These are phyloP conservation scores for Recurvirostra avosetta DNA, from an alignment of 2,113 vertebrate species.

Conservation along the genomic window DNA sequence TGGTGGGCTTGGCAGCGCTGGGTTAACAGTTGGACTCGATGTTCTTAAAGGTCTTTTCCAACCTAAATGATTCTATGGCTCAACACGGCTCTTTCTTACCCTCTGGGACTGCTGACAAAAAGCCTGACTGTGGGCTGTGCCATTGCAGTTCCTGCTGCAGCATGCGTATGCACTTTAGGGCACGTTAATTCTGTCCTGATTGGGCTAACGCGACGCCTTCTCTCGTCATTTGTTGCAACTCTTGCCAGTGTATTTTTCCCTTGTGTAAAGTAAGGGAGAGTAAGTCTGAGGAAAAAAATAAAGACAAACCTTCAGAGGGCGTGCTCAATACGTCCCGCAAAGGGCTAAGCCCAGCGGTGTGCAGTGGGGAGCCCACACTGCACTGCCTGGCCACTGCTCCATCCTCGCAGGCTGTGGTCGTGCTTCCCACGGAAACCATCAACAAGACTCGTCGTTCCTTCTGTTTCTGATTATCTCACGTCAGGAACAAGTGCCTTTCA, in stretches of 20 bases:
- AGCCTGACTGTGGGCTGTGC: not conserved
- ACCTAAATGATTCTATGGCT: not conserved
- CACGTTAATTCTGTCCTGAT: accelerated
- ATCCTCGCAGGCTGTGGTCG: not conserved
- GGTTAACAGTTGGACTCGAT: not conserved
- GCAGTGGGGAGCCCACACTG: accelerated
- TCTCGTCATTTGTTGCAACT: not conserved
- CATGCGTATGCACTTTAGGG: accelerated
- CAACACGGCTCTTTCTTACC: accelerated
- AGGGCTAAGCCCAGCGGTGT: accelerated
- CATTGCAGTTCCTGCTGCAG: not conserved
- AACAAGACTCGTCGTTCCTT: not conserved
- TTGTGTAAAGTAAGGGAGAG: not conserved
- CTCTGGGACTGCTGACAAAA: not conserved
- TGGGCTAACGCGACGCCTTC: accelerated
- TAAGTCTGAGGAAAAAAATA: not conserved
- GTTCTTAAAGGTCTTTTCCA: not conserved
- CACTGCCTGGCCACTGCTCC: not conserved
- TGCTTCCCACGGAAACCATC: not conserved
- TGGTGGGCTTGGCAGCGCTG: not conserved
- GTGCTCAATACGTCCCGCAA: not conserved
- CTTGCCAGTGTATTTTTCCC: not conserved
- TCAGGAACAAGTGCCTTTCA: not conserved
- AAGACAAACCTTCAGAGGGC: not conserved
- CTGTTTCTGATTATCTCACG: not conserved